Evolutionary conservation across 2,888 invertebrate genomes (phyloP).

Genomic region (Carabus problematicus): DNA sequence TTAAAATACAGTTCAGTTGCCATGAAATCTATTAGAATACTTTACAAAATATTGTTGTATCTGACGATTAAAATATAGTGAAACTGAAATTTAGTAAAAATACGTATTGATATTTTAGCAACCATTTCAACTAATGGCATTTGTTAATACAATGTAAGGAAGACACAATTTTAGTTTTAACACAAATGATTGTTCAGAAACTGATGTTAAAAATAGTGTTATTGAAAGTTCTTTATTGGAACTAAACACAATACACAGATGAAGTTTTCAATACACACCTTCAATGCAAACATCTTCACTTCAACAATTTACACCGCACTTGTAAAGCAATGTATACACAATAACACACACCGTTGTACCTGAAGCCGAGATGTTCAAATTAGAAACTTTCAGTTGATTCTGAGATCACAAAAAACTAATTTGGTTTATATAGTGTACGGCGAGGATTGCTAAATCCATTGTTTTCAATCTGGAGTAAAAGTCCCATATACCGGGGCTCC

Average conservation of each 20-base stretch:
- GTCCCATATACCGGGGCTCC: constrained; percentile 11
- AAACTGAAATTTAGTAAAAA: background rate
- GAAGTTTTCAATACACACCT: constrained; percentile 33
- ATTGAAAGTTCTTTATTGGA: too few relatives aligned
- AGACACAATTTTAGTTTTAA: background rate
- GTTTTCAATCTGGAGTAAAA: constrained; percentile 56
- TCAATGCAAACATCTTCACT: constrained; percentile 20
- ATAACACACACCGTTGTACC: background rate
- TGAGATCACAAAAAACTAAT: constrained; percentile 52
- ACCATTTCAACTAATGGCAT: too few relatives aligned
- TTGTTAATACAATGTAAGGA: too few relatives aligned
- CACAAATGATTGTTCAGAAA: background rate
- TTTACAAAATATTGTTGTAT: background rate
- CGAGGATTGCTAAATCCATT: constrained; percentile 57
- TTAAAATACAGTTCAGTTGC: too few relatives aligned
- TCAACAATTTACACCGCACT: background rate
- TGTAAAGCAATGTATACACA: background rate
- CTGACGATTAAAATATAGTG: background rate
- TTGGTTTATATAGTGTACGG: constrained; percentile 56
- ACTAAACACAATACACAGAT: too few relatives aligned
- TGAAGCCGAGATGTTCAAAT: constrained; percentile 29
- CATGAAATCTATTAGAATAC: background rate
- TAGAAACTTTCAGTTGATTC: constrained; percentile 44
- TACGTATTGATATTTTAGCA: too few relatives aligned
- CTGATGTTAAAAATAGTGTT: background rate